Evolutionary conservation across 2,113 vertebrate species (phyloP).

Genomic region (Pyxicephalus adspersus): DNA sequence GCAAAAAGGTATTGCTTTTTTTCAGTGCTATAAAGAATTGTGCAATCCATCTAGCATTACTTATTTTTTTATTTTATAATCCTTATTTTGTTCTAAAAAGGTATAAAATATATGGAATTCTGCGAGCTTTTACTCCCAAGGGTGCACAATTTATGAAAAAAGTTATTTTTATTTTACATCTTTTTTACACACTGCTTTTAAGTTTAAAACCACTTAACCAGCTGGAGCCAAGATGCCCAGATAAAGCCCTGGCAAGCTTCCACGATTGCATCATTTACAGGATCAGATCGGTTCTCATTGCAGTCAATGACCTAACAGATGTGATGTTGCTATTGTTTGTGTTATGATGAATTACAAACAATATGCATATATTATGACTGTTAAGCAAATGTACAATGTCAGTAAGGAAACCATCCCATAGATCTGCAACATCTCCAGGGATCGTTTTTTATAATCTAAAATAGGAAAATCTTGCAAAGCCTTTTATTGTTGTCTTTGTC

Average conservation of each 20-base stretch:
- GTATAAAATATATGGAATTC: neutral
- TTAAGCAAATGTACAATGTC: too few species aligned
- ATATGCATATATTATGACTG: too few species aligned
- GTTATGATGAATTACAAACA: too few species aligned
- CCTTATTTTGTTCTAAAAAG: neutral
- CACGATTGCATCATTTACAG: neutral
- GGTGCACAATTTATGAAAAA: neutral
- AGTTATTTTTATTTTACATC: neutral
- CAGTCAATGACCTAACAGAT: neutral
- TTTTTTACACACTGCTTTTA: neutral
- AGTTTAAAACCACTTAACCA: conserved; percentile 3
- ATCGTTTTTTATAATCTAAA: too few species aligned
- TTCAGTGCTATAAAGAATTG: neutral
- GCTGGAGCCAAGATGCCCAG: neutral
- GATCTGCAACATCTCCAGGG: too few species aligned
- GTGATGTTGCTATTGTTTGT: neutral
- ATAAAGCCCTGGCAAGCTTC: neutral
- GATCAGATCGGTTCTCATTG: neutral
- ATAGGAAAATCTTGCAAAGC: too few species aligned
- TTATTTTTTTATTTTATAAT: neutral
- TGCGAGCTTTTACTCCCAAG: neutral
- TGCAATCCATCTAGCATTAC: neutral
- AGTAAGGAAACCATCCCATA: too few species aligned
- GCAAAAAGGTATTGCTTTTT: neutral
- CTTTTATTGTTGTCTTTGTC: too few species aligned